Conservation (phyloP, 2,888 invertebrate species). For the Habroteleia sp. region DNA sequence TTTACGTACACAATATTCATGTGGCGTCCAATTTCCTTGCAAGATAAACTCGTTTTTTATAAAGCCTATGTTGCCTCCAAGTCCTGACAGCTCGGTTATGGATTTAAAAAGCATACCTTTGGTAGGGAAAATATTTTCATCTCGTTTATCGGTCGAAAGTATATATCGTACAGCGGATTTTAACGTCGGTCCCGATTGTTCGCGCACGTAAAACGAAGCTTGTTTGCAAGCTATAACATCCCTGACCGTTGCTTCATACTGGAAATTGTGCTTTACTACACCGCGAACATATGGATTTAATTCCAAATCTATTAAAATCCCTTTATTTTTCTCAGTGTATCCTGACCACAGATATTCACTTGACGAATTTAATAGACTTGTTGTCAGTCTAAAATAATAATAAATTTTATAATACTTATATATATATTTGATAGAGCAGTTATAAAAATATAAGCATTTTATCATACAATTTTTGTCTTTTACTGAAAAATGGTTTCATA, state of each 20-base stretch:
- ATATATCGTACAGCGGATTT: slow-evolving; percentile 94
- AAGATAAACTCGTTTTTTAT: slow-evolving; percentile 89
- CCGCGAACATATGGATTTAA: slow-evolving; percentile 83
- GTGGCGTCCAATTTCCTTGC: slow-evolving; percentile 86
- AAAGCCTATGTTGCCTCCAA: slow-evolving; percentile 96
- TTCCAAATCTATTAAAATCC: slow-evolving; percentile 89
- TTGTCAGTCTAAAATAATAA: slow-evolving; percentile 84
- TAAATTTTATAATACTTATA: too few species aligned
- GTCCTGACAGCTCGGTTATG: slow-evolving; percentile 91
- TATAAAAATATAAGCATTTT: too few species aligned
- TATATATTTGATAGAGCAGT: too few species aligned
- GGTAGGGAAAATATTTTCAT: slow-evolving; percentile 90
- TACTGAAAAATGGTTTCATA: slow-evolving; percentile 91
- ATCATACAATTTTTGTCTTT: slow-evolving; percentile 86
- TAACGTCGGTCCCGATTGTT: slow-evolving; percentile 93
- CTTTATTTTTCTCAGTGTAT: slow-evolving; percentile 90
- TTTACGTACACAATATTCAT: slow-evolving; percentile 84
- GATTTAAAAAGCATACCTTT: slow-evolving; percentile 87
- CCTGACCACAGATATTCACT: slow-evolving; percentile 91
- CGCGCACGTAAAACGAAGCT: slow-evolving; percentile 91
- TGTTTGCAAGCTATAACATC: slow-evolving; percentile 88
- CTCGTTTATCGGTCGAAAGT: slow-evolving; percentile 89
- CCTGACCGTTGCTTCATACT: slow-evolving; percentile 93
- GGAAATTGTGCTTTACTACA: slow-evolving; percentile 88
- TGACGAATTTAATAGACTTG: slow-evolving; percentile 88